Conservation (phyloP, 1,140 invertebrate species). For the Chionoecetes opilio region DNA sequence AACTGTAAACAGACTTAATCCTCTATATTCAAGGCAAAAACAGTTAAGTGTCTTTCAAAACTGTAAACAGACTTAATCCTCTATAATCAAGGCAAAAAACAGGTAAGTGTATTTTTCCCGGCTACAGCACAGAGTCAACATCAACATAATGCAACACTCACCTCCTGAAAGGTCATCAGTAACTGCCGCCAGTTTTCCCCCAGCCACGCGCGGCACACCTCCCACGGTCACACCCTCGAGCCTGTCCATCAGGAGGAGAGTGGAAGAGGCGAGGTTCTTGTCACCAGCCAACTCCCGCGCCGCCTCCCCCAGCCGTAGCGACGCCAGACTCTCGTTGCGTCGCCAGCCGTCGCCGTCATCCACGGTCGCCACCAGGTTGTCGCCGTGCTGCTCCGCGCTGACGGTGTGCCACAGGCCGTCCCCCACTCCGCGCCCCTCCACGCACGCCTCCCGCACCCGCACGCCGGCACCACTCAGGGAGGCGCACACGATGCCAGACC, state of each 20-base stretch:
- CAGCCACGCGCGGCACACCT: slow-evolving; percentile 42
- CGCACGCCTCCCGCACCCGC: slow-evolving; percentile 31
- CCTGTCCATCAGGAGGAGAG: slow-evolving; percentile 22
- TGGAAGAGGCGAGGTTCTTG: background rate
- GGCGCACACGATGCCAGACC: slow-evolving; percentile 49
- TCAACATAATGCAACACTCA: background rate
- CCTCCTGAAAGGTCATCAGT: slow-evolving; percentile 38
- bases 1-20: too few species aligned
- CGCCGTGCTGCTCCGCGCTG: slow-evolving; percentile 44
- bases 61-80: too few species aligned
- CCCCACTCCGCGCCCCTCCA: slow-evolving; percentile 45
- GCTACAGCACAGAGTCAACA: too few species aligned
- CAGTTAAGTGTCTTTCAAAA: too few species aligned
- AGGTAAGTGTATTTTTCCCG: too few species aligned
- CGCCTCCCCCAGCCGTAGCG: background rate
- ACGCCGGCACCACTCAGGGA: slow-evolving; percentile 35
- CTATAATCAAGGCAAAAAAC: too few species aligned
- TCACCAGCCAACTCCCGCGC: background rate
- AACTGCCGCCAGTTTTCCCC: slow-evolving; percentile 34
- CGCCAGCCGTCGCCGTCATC: slow-evolving; percentile 64
- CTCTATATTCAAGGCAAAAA: too few species aligned
- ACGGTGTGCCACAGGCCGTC: slow-evolving; percentile 60
- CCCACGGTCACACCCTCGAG: slow-evolving; percentile 57
- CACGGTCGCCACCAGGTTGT: slow-evolving; percentile 50
- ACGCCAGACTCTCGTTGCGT: slow-evolving; percentile 50